A percentile compares a stretch with the other conserved stretches of the same genome.
phyloP scores from a whole-genome alignment of 1,140 invertebrate genomes.

The Caerostris extrusa region DNA sequence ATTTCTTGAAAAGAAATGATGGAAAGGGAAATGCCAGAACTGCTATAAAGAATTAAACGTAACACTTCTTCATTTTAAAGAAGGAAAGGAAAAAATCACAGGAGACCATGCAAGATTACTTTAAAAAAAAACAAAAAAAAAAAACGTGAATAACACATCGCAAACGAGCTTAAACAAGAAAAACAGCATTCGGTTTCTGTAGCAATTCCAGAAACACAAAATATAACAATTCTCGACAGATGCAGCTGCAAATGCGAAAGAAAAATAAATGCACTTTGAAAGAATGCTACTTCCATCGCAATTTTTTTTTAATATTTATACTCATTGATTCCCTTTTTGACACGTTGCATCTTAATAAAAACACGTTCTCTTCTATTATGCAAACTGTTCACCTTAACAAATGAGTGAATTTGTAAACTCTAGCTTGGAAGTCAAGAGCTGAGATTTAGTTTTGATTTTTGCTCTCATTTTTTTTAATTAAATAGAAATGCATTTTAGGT shows the following conservation, averaged over 20 bases:
- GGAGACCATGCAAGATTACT: neutral
- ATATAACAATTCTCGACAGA: neutral
- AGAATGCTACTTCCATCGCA: neutral
- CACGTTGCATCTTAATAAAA: neutral
- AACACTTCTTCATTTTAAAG: neutral
- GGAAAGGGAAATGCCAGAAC: no score
- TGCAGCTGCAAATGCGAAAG: neutral
- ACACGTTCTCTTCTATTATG: neutral
- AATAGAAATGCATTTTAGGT: neutral
- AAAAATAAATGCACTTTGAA: conserved; percentile 39
- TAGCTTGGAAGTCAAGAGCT: neutral
- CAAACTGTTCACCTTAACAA: neutral
- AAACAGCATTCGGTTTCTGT: neutral
- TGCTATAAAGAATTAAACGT: no score
- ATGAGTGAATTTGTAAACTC: neutral
- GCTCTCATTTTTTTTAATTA: neutral
- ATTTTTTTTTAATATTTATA: no score
- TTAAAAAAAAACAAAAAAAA: neutral
- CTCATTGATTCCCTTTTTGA: neutral
- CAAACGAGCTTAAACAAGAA: neutral
- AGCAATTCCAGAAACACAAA: conserved; percentile 19
- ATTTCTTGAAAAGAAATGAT: no score
- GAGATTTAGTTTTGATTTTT: neutral
- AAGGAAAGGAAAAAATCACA: neutral
- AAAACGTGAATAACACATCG: neutral